These are phyloP conservation scores for Watsonalla cultraria DNA, from an alignment of 2,888 invertebrate genomes.

Conservation along the genomic window DNA sequence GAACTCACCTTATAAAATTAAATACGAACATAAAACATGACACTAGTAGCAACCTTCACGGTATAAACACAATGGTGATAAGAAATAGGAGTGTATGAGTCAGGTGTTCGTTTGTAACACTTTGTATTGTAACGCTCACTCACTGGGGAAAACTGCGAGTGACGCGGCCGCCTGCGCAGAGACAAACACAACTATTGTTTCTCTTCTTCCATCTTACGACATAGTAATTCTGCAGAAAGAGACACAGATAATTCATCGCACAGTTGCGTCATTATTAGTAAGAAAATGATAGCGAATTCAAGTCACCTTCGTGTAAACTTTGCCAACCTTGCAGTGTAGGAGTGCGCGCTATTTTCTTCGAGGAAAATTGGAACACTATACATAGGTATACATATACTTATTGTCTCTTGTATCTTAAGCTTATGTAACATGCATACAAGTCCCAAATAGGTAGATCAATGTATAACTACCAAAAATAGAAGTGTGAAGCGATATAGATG, in stretches of 20 bases:
- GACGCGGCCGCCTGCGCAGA: conserved; percentile 44
- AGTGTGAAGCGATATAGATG: not conserved
- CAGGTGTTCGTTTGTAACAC: conserved; percentile 20
- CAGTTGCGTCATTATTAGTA: conserved; percentile 26
- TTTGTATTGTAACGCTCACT: conserved; percentile 26
- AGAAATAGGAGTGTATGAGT: conserved; percentile 26
- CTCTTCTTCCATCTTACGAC: conserved; percentile 6
- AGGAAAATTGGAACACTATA: not conserved
- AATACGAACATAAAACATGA: conserved; percentile 11
- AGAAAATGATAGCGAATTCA: conserved; percentile 44
- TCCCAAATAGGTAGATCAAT: no score
- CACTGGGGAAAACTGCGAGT: conserved; percentile 32
- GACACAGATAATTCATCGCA: conserved; percentile 22
- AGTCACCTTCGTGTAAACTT: conserved; percentile 6
- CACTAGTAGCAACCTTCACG: conserved; percentile 16
- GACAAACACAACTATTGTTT: conserved; percentile 10
- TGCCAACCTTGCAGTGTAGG: conserved; percentile 24
- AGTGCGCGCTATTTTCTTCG: conserved; percentile 4
- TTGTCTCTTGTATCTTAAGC: no score
- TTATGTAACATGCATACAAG: no score
- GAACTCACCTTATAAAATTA: conserved; percentile 23
- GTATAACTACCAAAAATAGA: no score
- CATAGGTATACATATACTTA: not conserved
- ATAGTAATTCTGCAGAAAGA: conserved; percentile 16
- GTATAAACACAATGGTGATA: conserved; percentile 17